These are phyloP conservation scores for Synergus japonicus DNA, from an alignment of 2,888 invertebrate genomes.

Conservation along the genomic window DNA sequence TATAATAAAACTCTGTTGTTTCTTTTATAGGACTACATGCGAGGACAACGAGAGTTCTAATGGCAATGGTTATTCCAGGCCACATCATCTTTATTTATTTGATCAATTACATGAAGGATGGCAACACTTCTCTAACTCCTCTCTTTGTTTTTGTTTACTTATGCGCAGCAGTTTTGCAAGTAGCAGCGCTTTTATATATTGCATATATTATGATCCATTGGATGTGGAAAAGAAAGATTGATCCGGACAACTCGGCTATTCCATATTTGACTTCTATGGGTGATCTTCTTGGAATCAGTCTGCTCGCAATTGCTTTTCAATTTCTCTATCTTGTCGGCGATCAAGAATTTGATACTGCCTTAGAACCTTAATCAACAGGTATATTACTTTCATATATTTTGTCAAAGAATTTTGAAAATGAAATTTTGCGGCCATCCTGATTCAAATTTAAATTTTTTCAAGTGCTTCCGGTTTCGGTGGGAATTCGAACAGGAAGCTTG, in stretches of 20 bases:
- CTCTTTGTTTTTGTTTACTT: conserved; percentile 85
- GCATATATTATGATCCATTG: conserved; percentile 83
- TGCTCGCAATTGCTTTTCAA: conserved; percentile 83
- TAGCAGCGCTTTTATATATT: conserved; percentile 81
- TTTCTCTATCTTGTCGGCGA: conserved; percentile 81
- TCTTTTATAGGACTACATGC: conserved; percentile 80
- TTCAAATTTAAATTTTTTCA: neutral
- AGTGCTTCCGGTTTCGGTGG: conserved; percentile 41
- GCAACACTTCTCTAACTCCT: conserved; percentile 83
- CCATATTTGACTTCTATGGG: conserved; percentile 89
- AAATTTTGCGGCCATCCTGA: neutral
- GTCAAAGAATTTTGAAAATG: conserved; percentile 24
- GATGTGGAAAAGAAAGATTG: conserved; percentile 82
- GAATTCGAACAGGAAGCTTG: conserved; percentile 36
- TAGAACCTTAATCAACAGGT: conserved; percentile 55
- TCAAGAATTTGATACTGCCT: conserved; percentile 76
- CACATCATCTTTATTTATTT: conserved; percentile 87
- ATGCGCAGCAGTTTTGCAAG: conserved; percentile 82
- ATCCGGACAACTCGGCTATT: conserved; percentile 88
- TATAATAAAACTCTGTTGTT: neutral
- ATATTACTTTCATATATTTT: conserved; percentile 2
- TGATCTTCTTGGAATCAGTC: conserved; percentile 86
- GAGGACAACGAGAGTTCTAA: conserved; percentile 84
- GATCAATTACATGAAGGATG: conserved; percentile 84
- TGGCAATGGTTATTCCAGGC: conserved; percentile 88